Base-by-base conservation (phyloP, 1,140 invertebrate genomes). In the Drosophila rhopaloa region DNA sequence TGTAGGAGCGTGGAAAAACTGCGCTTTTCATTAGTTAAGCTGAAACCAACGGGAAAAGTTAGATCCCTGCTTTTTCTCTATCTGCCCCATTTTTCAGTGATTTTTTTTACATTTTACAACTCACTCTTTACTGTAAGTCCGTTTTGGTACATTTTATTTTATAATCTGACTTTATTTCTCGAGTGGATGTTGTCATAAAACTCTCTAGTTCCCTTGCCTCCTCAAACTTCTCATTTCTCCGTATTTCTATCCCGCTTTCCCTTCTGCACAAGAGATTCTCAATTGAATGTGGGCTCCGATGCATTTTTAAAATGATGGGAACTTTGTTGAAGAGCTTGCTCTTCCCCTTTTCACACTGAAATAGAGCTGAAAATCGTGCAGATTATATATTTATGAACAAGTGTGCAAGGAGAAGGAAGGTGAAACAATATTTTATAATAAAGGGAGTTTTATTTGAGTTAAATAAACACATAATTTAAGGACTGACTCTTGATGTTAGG, bases 141-240 rank as follows among this genome's bases (percentile, higher is more conserved):
- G 65, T 65, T 58, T 66, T 44, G 29, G 32, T 48, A 76, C 61
- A 57, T 73, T 81, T 44, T 53, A 56, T 71, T 81, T 81, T 48
- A 77, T 81, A 81, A 77, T 81, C 78, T 81, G 66, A 71, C 65
- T 71, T 71, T 71, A 71, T 71, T 71, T 71, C 68, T 71, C 53
- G 67, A 71, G 67, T 71, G 68, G 66, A 71, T 71, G 68, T 71
- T 50, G 56, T 61, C 66, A 81, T 81, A 72, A 73, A 61, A 59
- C 50, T 41, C 72, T 63, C n/a, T 46, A 47, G 8, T 19, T 44
- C 19, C 53, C 40, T 29, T 29, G 8, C 13, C 50, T 11, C 10
- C 50, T n/a, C 11, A 11, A 8, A 14, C 32, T 29, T 51, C 7
- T 32, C 13, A 16, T 66, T 47, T 37, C 38, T 29, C 16, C 1